Evolutionary conservation across 2,797 vertebrate genomes (phyloP).

Genomic region (Halcyon chelicuti): DNA sequence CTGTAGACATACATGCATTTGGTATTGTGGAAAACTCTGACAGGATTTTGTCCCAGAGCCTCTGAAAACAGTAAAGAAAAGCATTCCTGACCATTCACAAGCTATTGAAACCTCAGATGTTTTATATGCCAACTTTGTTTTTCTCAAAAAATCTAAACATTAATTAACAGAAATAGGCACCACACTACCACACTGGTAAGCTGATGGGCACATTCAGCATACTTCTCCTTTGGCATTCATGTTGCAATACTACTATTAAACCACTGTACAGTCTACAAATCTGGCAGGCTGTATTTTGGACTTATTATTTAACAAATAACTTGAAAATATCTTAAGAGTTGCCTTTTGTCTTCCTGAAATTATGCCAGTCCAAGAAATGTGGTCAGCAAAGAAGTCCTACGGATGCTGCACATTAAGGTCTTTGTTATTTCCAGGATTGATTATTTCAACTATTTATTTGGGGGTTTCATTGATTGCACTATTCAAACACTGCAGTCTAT

Average conservation of each 20-base stretch:
- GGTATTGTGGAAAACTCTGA: background rate
- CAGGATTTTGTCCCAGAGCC: background rate
- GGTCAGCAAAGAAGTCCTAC: background rate
- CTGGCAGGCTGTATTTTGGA: background rate
- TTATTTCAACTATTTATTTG: constrained; percentile 46
- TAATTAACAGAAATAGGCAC: background rate
- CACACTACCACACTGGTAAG: background rate
- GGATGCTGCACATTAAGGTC: background rate
- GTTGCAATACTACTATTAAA: background rate
- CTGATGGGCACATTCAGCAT: background rate
- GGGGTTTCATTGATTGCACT: constrained; percentile 41
- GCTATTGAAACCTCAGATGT: background rate
- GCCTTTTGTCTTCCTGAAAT: background rate
- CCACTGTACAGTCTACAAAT: background rate
- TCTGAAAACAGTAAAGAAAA: background rate
- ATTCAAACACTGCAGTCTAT: constrained; percentile 34
- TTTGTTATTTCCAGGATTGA: constrained; percentile 27
- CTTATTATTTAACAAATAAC: background rate
- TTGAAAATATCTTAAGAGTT: background rate
- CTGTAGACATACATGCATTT: background rate
- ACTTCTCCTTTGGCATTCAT: background rate
- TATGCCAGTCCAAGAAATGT: background rate
- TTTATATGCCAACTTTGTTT: background rate
- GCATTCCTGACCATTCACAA: background rate
- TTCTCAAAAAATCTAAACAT: background rate